Evolutionary conservation across 2,888 invertebrate species (phyloP), one percentile per base, ranked within the genome.

Genomic region (Parasteatoda lunata): DNA sequence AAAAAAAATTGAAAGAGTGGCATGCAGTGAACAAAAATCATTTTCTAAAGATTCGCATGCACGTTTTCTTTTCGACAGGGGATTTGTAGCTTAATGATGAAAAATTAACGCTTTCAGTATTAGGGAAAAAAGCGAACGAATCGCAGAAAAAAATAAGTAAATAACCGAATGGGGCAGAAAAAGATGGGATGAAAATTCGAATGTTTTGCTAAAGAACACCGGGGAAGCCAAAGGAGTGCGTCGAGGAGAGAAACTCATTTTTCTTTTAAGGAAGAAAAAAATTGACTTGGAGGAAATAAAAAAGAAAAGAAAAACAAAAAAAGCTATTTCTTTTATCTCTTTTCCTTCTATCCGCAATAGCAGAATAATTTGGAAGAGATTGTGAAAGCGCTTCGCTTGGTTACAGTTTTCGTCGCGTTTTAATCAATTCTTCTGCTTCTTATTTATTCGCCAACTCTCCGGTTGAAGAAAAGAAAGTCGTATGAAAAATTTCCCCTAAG

Each of bases 331-430:
- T 85, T 85, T 85, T 85, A 79, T 79, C 79, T 76, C 49, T 73
- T 66, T 77, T 84, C 84, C 73, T 68, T 65, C 73, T n/a, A 75
- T 79, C 76, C 70, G 76, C 79, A 76, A 80, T 84, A 79, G 79
- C 45, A 75, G 86, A 86, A 86, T 86, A 86, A 86, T 86, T 86
- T 86, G 52, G 80, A 72, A 71, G 54, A 86, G 81, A 86, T 86
- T 81, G 85, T 80, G 80, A 75, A 75, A 54, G 65, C 70, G 79
- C 77, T 77, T 81, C 81, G 86, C 71, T 80, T 86, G 81, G 86
- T 77, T 86, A 73, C 86, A 66, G 76, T 72, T 86, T 71, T 77
- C 72, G 76, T 64, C 66, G 51, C 81, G 59, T 85, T 52, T 85
- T 85, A 85, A 85, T 85, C 85, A 85, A 85, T 85, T 85, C 85